A percentile compares a stretch with the other conserved stretches of the same genome.
phyloP scores from a whole-genome alignment of 2,113 vertebrate genomes.

The Labeo rohita region DNA sequence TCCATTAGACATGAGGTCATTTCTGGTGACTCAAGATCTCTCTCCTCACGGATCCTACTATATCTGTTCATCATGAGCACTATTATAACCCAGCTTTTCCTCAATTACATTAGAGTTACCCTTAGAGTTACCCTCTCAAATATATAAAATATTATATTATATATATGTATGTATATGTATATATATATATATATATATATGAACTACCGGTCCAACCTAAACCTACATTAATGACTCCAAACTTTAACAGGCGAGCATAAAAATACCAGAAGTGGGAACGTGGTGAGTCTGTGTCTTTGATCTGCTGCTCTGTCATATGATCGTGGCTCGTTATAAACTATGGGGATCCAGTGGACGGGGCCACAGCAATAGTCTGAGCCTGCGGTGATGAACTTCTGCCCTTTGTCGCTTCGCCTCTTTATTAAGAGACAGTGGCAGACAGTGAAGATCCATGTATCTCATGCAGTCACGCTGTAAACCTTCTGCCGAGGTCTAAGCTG shows the following conservation, averaged over 20 bases:
- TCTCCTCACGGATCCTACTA: constrained; percentile 25
- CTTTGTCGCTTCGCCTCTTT: constrained; percentile 36
- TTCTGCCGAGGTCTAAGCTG: constrained; percentile 5
- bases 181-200: constrained; percentile 1
- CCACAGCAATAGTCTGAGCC: constrained; percentile 7
- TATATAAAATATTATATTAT: neutral
- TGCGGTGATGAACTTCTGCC: constrained; percentile 36
- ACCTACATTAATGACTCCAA: constrained; percentile 53
- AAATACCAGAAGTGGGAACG: constrained; percentile 61
- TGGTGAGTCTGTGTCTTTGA: constrained; percentile 56
- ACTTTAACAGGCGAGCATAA: constrained; percentile 64
- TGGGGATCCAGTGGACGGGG: constrained; percentile 32
- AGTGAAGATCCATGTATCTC: constrained; percentile 6
- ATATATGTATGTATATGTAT: neutral
- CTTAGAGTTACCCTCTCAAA: neutral
- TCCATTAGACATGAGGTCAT: constrained; percentile 49
- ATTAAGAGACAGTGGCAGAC: constrained; percentile 41
- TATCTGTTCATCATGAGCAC: constrained; percentile 38
- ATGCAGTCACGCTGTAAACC: constrained; percentile 3
- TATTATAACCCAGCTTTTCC: constrained; percentile 9
- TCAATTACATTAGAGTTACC: neutral
- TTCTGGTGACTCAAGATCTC: constrained; percentile 35
- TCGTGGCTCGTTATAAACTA: constrained; percentile 25
- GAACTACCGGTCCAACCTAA: constrained; percentile 43
- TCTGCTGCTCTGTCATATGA: constrained; percentile 51